Base-by-base conservation (phyloP, 2,888 invertebrate genomes). In the Ennomos fuscantarius region DNA sequence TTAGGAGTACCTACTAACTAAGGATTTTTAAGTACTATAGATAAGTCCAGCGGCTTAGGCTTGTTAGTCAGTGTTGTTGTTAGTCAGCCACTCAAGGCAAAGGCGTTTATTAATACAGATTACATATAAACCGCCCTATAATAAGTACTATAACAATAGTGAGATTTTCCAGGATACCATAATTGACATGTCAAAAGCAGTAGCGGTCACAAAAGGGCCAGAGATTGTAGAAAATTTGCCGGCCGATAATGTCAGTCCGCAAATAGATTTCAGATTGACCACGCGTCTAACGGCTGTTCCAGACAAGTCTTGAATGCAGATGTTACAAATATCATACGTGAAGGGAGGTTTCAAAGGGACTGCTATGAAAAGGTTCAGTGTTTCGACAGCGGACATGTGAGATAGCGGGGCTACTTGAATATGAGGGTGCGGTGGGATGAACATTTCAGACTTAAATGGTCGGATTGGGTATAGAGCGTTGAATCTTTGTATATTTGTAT, bases 171-270 rank as follows among this genome's bases (percentile, higher is more conserved):
- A 86, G 86, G 86, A 84, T 84, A 87, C 82, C 85, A 79, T 89
- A 90, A 90, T 89, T 87, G 90, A 89, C 87, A 86, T 90, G 90
- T 90, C 91, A 90, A 78, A 81, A 80, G 79, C 90, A 90, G 85
- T 79, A 69, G 81, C 74, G 80, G 79, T 65, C 78, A 87, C 86
- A 91, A 91, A 67, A 88, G 86, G 87, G 85, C 78, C 79, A 76
- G 84, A 89, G 86, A 90, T 89, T 90, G 87, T 88, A 85, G 88
- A 89, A 89, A 89, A 84, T 86, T 85, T 76, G 79, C 80, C 77
- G 55, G 68, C 82, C 72, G 89, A 91, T 89, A 88, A 88, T 82
- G 84, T 87, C 88, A 76, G 79, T 72, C 81, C 81, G 82, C 83
- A 82, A 87, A 86, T 87, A 82, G 79, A 78, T 81, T 79, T 78